Conservation (phyloP, 2,113 vertebrate genomes). For the Coregonus clupeaformis region DNA sequence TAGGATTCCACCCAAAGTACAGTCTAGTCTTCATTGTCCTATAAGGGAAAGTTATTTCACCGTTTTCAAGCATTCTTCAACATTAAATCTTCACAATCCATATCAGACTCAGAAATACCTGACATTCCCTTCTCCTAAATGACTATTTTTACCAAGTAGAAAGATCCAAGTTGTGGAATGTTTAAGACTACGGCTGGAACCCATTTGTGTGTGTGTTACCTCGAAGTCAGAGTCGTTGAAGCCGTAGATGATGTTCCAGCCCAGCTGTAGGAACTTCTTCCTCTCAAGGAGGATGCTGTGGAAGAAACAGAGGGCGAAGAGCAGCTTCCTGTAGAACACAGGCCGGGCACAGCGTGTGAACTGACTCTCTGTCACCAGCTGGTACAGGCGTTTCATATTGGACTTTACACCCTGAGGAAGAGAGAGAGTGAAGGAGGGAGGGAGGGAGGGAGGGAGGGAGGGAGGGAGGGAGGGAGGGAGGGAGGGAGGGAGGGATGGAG, state of each 20-base stretch:
- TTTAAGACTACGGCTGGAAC: too few species aligned
- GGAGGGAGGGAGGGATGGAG: not conserved
- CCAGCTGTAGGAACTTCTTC: conserved; percentile 86
- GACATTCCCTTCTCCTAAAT: not conserved
- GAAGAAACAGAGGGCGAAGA: conserved; percentile 88
- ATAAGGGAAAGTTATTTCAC: not conserved
- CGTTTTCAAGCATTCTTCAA: not conserved
- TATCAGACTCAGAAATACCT: not conserved
- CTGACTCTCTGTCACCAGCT: conserved; percentile 79
- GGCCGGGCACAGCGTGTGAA: conserved; percentile 77
- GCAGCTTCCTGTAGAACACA: conserved; percentile 78
- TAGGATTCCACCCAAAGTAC: too few species aligned
- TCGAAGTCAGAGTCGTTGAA: conserved; percentile 92
- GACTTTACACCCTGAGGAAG: conserved; percentile 82
- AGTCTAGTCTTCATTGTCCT: not conserved
- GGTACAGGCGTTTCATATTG: conserved; percentile 87
- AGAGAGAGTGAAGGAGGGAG: not conserved
- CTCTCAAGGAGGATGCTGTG: conserved; percentile 86
- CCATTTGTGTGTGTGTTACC: conserved; percentile 57
- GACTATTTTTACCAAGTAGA: too few species aligned
- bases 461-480: rapidly evolving
- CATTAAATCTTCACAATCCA: not conserved
- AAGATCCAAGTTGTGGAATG: too few species aligned
- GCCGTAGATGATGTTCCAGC: conserved; percentile 87
- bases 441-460: not conserved